Conservation (phyloP, 2,797 vertebrate species). For the Oreochromis mossambicus region DNA sequence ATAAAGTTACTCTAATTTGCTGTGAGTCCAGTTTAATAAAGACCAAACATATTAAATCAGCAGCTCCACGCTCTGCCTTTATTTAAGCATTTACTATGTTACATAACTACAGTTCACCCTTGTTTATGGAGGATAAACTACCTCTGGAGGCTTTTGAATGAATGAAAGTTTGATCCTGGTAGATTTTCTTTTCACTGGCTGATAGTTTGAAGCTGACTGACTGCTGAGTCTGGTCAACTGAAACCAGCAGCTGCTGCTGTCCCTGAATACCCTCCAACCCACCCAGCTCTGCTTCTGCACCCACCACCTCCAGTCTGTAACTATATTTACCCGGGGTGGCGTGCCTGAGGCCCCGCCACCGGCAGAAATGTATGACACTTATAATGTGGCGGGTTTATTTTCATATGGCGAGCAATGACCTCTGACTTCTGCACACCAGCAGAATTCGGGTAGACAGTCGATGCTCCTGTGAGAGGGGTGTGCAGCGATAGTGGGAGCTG, state of each 20-base stretch:
- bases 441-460: constrained; percentile 22
- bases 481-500: neutral
- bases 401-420: neutral
- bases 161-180: neutral
- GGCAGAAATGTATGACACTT: neutral
- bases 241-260: constrained; percentile 69
- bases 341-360: neutral
- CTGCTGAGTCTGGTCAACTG: constrained; percentile 39
- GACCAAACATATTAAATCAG: neutral
- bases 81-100: neutral
- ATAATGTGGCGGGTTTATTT: constrained; percentile 6
- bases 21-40: neutral
- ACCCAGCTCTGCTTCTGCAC: neutral
- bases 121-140: neutral
- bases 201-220: neutral
- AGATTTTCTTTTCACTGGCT: neutral
- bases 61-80: neutral
- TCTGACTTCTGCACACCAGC: constrained; percentile 6
- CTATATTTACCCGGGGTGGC: constrained; percentile 47
- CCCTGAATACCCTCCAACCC: neutral
- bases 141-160: neutral
- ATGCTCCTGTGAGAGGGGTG: neutral
- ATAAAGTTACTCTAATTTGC: accelerated
- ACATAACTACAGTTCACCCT: neutral
- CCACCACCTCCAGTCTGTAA: neutral